Conservation (phyloP, 2,888 invertebrate species). For the Peribatodes rhomboidaria region DNA sequence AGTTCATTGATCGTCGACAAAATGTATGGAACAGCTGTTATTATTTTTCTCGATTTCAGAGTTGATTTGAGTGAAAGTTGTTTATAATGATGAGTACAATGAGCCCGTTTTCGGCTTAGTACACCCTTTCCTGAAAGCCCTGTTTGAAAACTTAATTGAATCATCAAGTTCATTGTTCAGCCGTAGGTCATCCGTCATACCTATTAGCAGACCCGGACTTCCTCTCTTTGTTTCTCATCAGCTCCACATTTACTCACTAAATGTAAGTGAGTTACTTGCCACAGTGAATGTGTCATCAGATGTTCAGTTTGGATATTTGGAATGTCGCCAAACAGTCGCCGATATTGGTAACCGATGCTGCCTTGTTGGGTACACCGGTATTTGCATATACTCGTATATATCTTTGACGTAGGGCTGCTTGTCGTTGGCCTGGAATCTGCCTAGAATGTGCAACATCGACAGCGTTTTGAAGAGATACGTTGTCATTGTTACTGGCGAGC, state of each 20-base stretch:
- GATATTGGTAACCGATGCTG: constrained; percentile 21
- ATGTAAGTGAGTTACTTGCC: background rate
- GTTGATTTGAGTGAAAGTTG: no score
- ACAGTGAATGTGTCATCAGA: constrained; percentile 18
- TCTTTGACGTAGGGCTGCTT: constrained; percentile 1
- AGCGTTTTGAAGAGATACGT: background rate
- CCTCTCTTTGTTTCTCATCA: constrained; percentile 4
- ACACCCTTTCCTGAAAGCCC: no score
- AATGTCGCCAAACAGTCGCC: constrained; percentile 22
- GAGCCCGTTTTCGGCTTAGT: no score
- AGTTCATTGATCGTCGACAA: no score
- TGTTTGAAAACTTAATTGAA: no score
- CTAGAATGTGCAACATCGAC: background rate
- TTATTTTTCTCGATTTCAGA: no score
- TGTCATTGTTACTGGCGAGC: no score
- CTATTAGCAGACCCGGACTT: background rate
- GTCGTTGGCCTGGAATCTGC: background rate
- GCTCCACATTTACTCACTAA: background rate
- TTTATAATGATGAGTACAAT: no score
- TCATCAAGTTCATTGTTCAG: background rate
- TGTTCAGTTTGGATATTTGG: constrained; percentile 22
- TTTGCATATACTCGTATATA: no score
- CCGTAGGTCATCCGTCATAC: background rate
- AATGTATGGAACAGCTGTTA: no score
- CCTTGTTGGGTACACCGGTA: constrained; percentile 8